phyloP scores from a whole-genome alignment of 2,797 vertebrate species.

The Zenarchopterus dispar region DNA sequence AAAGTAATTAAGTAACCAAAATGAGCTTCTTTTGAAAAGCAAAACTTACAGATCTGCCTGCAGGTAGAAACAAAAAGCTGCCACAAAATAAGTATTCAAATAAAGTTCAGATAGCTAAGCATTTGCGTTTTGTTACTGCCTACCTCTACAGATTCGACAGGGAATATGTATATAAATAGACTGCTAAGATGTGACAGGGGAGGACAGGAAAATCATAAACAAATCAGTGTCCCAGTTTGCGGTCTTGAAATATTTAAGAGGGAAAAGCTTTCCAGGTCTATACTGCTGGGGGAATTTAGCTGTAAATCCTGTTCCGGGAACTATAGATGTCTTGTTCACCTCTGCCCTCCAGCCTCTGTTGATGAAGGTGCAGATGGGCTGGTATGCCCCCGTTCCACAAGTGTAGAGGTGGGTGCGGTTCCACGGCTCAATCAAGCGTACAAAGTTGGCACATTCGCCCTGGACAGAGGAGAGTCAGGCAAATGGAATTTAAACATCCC shows the following conservation, averaged over 20 bases:
- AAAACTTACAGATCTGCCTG: too few relatives aligned
- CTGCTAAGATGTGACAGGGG: slow-evolving; percentile 50
- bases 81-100: neutral
- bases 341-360: slow-evolving; percentile 89
- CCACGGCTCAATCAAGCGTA: slow-evolving; percentile 87
- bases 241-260: slow-evolving; percentile 73
- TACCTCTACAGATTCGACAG: slow-evolving; percentile 1
- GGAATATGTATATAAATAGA: slow-evolving; percentile 59
- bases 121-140: neutral
- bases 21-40: too few relatives aligned
- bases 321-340: slow-evolving; percentile 68
- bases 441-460: slow-evolving; percentile 89
- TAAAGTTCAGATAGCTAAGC: neutral
- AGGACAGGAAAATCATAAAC: slow-evolving; percentile 65
- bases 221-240: slow-evolving; percentile 76
- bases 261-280: slow-evolving; percentile 48
- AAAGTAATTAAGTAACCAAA: too few relatives aligned
- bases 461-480: slow-evolving; percentile 57
- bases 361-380: slow-evolving; percentile 87
- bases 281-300: slow-evolving; percentile 25
- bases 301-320: slow-evolving; percentile 45
- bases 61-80: neutral
- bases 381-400: slow-evolving; percentile 89
- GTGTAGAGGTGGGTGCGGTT: slow-evolving; percentile 90
- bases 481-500: slow-evolving; percentile 50